phyloP scores from a whole-genome alignment of 2,888 invertebrate genomes.

The Clunio marinus region DNA sequence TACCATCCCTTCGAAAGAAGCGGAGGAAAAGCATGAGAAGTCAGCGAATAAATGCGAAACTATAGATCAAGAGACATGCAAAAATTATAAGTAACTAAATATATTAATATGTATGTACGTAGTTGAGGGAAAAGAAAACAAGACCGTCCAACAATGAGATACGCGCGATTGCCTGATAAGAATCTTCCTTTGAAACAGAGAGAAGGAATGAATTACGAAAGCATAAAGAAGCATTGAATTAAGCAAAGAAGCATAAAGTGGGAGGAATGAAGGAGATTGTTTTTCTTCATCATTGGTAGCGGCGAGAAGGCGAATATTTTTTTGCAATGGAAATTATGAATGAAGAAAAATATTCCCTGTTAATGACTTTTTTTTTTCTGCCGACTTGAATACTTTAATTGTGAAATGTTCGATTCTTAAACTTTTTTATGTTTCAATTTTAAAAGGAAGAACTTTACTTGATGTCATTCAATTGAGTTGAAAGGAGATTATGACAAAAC shows the following conservation, averaged over 20 bases:
- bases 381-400: no score
- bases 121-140: not conserved
- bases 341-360: no score
- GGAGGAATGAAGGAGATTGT: conserved; percentile 11
- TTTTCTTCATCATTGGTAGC: no score
- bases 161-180: conserved; percentile 8
- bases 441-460: no score
- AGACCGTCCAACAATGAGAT: conserved; percentile 6
- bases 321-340: not conserved
- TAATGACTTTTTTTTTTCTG: not conserved
- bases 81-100: conserved; percentile 4
- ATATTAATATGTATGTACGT: no score
- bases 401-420: no score
- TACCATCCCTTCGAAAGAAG: not conserved
- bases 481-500: no score
- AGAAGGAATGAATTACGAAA: not conserved
- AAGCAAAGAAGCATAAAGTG: conserved; percentile 11
- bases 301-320: not conserved
- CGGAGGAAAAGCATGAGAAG: no score
- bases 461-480: no score
- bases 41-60: not conserved
- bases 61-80: conserved; percentile 7
- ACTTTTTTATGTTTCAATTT: no score
- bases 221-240: conserved; percentile 15
- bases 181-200: not conserved